phyloP scores from a whole-genome alignment of 2,888 invertebrate genomes.

The Lasioglossum calceatum region DNA sequence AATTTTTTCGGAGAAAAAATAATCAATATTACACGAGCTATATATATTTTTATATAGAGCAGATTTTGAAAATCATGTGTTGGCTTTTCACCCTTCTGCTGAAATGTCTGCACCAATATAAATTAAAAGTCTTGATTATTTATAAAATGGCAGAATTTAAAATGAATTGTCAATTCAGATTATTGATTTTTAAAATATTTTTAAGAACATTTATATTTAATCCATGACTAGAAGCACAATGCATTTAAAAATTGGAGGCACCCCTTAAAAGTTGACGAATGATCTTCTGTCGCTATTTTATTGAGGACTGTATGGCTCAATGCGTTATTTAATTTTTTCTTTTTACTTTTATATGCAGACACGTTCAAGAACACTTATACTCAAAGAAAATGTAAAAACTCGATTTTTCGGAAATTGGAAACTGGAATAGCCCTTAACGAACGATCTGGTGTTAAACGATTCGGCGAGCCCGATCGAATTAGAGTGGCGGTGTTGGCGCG shows the following conservation, averaged over 20 bases:
- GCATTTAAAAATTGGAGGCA: neutral
- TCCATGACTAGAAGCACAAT: neutral
- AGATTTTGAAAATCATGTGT: neutral
- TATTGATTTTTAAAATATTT: too few relatives aligned
- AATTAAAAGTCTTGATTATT: neutral
- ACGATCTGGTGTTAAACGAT: neutral
- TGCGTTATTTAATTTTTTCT: too few relatives aligned
- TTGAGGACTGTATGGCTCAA: too few relatives aligned
- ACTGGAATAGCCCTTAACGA: neutral
- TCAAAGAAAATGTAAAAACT: neutral
- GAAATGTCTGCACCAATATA: neutral
- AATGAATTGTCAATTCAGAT: too few relatives aligned
- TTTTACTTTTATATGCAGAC: too few relatives aligned
- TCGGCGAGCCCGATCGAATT: neutral
- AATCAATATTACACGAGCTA: neutral
- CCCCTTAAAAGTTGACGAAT: too few relatives aligned
- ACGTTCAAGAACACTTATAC: neutral
- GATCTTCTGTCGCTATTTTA: too few relatives aligned
- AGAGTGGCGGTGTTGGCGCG: neutral
- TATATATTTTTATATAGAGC: neutral
- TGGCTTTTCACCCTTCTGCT: neutral
- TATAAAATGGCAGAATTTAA: too few relatives aligned
- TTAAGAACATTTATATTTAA: too few relatives aligned
- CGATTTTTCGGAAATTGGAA: neutral
- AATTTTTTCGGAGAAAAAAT: too few relatives aligned